Evolutionary conservation across 1,140 invertebrate species (phyloP).

Genomic region (Mactra quadrangularis): DNA sequence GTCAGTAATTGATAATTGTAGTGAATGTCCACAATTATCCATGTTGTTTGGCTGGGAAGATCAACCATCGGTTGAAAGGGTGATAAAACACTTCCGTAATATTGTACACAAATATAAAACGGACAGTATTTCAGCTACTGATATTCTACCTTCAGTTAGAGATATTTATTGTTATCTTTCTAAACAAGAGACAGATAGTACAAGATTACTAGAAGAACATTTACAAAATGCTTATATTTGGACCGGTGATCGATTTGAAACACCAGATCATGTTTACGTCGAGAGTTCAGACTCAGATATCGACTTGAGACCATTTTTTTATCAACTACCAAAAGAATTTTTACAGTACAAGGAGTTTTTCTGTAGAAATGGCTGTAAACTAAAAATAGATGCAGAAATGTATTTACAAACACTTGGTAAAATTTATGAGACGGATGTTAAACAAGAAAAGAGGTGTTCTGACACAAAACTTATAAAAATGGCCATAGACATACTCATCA

Average conservation of each 20-base stretch:
- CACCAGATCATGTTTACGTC: neutral
- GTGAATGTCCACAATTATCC: neutral
- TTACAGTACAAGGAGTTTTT: constrained; percentile 3
- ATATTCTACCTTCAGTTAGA: constrained; percentile 7
- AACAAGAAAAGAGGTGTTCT: constrained; percentile 38
- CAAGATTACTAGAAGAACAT: neutral
- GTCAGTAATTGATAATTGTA: constrained; percentile 14
- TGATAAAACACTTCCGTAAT: constrained; percentile 43
- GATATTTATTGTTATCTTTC: constrained; percentile 35
- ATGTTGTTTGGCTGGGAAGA: constrained; percentile 18
- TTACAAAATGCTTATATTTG: constrained; percentile 17
- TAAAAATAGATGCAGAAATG: neutral
- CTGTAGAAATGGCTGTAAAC: constrained; percentile 17
- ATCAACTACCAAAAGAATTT: constrained; percentile 26
- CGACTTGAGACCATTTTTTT: constrained; percentile 32
- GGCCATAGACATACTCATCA: constrained; percentile 35
- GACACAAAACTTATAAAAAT: neutral
- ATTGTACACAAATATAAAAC: constrained; percentile 6
- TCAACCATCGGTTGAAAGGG: neutral
- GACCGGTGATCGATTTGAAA: constrained; percentile 42
- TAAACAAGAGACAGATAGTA: neutral
- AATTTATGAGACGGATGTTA: constrained; percentile 5
- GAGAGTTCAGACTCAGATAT: neutral
- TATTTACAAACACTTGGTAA: constrained; percentile 10
- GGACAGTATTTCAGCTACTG: neutral